Evolutionary conservation across 2,797 vertebrate species (phyloP).

Genomic region (Vultur gryphus): DNA sequence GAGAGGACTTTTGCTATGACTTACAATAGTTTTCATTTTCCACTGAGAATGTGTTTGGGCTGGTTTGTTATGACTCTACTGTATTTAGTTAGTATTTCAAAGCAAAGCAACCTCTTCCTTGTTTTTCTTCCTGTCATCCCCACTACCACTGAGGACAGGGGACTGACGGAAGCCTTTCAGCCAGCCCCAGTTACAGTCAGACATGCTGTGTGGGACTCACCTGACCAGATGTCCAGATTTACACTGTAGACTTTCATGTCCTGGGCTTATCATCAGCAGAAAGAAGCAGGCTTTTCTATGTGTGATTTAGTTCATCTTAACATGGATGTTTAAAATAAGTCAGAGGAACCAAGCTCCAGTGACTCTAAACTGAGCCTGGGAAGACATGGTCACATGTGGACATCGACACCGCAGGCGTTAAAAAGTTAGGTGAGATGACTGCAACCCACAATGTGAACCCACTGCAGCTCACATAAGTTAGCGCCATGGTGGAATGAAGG

Average conservation of each 20-base stretch:
- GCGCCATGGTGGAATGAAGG: not conserved
- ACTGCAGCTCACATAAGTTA: not conserved
- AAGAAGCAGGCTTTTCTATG: not conserved
- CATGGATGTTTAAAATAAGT: not conserved
- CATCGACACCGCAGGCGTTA: not conserved
- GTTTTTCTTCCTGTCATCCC: not conserved
- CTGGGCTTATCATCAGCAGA: not conserved
- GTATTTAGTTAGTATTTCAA: not conserved
- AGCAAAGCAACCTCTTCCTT: not conserved
- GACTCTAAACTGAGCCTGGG: not conserved
- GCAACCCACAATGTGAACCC: not conserved
- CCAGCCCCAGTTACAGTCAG: not conserved
- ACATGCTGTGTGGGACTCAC: not conserved
- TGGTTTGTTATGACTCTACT: not conserved
- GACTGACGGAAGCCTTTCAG: not conserved
- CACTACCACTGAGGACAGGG: not conserved
- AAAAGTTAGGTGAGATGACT: not conserved
- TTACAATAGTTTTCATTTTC: not conserved
- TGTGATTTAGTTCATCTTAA: not conserved
- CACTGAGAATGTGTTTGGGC: not conserved
- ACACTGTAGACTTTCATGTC: not conserved
- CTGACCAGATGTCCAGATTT: not conserved
- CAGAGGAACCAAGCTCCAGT: not conserved
- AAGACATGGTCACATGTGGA: fast-evolving
- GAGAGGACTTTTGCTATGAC: not conserved